Base-by-base conservation (phyloP, 1,140 invertebrate genomes). In the Pararge aegeria region DNA sequence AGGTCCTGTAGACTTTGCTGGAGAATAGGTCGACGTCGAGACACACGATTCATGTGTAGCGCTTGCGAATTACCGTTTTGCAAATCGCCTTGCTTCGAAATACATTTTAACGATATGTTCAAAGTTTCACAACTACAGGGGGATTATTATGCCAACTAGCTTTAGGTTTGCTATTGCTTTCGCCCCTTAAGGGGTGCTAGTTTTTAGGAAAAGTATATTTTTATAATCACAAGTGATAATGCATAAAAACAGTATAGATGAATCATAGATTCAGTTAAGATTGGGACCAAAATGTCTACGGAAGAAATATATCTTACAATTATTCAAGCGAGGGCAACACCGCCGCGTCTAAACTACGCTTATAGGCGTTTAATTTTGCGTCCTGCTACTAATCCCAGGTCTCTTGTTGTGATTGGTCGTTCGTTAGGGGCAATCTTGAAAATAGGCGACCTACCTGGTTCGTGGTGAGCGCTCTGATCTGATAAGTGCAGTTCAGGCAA, bases 21-120 rank as follows among this genome's bases (percentile, higher is more conserved):
- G 90, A 75, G 88, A 57, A 82, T 90, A 54, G 89, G 90, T 42
- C 79, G 83, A 53, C 77, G 90, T 64, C 69, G 89, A 30, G 90
- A 90, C 52, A 91, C 89, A 10, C 68, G 90, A 29, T 91, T 91
- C 58, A 91, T 91, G 90, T 91, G 90, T 61, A 85, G 73, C 58
- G 75, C 86, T 40, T 91, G 90, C 72, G 84, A 85, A 75, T 61
- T 90, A 50, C 90, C 90, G 4, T 89, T 90, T 48, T 91, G 90
- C 64, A 91, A 91, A 70, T 73, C 87, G 2, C 86, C 85, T 37
- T 91, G 90, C 68, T 91, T 91, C 56, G 87, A 89, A 76, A 80
- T 89, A 61, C 90, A 91, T 72, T 87, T 84, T 46, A 87, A 85
- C 73, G 84, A 87, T 65, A 64, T 87, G 55, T 74, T 87, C 48